Evolutionary conservation across 2,113 vertebrate species (phyloP), one percentile per base, ranked within the genome.

Genomic region (Brachyhypopomus occidentalis): DNA sequence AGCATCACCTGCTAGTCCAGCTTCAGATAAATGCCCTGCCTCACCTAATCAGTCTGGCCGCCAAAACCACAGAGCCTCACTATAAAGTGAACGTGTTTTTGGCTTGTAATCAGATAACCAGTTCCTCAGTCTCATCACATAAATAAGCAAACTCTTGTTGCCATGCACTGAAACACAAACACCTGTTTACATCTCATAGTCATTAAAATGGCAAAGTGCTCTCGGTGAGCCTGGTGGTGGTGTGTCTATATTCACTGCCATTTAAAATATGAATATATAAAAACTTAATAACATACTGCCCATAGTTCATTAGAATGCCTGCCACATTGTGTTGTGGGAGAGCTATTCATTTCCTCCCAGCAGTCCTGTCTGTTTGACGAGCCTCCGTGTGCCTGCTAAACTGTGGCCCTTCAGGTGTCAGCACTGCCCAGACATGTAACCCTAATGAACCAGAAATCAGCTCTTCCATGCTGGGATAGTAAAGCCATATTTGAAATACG

Each of bases 201-300:
- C 62, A 19, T 36, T 30, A 36, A 67, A 67, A 30, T 1, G 20
- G 30, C 30, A 14, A 19, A 69, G 30, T 2, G 30, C 66, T 70
- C 36, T 41, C 20, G n/a, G 11, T 41, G 20, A 41, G 66, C 30
- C 66, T 19, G 11, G 6, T 22, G 36, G n/a, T 41, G 66, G 36
- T 41, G 34, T 22, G 8, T 19, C 38, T 70, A 11, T 11, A 41
- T 22, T 41, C 36, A 22, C 22, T 38, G 30, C 30, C 64, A 38
- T 67, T 2, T 67, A 34, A 38, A 67, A 66, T 34, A 41, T 70
- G 66, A 70, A 70, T 22, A 22, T 41, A 22, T 70, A 22, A 70
- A 70, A 38, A 34, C 34, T 70, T 20, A 70, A 70, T 38, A 70
- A 70, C 66, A 19, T 36, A 9, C 64, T 17, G 36, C 19, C 66